These are phyloP conservation scores for Dunckerocampus dactyliophorus DNA, from an alignment of 2,113 vertebrate species.

Conservation along the genomic window DNA sequence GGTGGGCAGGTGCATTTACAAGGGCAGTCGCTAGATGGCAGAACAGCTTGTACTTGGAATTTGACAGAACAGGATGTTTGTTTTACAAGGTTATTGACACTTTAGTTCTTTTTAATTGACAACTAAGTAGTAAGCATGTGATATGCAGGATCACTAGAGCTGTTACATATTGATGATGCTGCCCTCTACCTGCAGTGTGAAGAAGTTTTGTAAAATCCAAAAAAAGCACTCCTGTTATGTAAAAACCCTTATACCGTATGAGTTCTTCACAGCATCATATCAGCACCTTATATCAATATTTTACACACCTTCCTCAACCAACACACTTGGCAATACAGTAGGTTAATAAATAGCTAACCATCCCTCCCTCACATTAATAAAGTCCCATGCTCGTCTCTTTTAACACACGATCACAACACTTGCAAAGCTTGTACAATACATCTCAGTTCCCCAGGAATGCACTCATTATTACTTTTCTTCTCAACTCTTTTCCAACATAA, in stretches of 20 bases:
- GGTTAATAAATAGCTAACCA: conserved; percentile 54
- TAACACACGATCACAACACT: conserved; percentile 59
- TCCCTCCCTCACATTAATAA: conserved; percentile 28
- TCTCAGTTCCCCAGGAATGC: conserved; percentile 42
- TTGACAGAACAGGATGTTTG: no score
- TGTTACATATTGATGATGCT: conserved; percentile 7
- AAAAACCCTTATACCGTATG: neutral
- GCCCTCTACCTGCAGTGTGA: conserved; percentile 17
- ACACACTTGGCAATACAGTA: conserved; percentile 44
- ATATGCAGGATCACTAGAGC: neutral
- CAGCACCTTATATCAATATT: conserved; percentile 27
- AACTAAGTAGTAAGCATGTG: neutral
- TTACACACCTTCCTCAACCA: conserved; percentile 10
- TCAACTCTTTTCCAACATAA: conserved; percentile 26
- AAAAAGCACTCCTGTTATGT: conserved; percentile 5
- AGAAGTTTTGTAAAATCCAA: conserved; percentile 1
- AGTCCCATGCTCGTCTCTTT: conserved; percentile 41
- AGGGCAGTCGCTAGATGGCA: no score
- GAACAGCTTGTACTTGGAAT: no score
- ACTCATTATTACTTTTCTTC: conserved; percentile 29
- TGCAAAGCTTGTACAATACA: conserved; percentile 53
- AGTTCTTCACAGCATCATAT: neutral
- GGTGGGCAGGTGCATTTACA: neutral
- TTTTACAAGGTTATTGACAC: no score
- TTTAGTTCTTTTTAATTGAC: no score